These are phyloP conservation scores for Hydrolagus affinis DNA, from an alignment of 2,113 vertebrate species.

Conservation along the genomic window DNA sequence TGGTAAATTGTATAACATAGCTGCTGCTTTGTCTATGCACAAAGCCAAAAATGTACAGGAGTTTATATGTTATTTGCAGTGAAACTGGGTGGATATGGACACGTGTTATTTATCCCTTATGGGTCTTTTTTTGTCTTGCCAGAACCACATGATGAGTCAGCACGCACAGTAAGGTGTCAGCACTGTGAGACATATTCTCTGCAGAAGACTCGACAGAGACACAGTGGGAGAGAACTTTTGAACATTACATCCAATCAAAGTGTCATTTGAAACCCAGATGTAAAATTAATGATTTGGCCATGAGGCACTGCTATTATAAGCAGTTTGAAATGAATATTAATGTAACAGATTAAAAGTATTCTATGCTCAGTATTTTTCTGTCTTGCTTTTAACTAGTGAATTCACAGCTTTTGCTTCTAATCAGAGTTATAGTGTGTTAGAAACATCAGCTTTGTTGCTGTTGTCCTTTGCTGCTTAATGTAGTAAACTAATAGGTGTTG, in stretches of 20 bases:
- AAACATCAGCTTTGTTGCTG: constrained; percentile 71
- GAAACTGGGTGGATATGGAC: constrained; percentile 21
- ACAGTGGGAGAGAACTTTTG: constrained; percentile 95
- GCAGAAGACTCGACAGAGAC: constrained; percentile 91
- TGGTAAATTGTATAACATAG: background rate
- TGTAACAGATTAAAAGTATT: constrained; percentile 99
- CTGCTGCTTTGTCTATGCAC: constrained; percentile 5
- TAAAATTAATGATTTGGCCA: constrained; percentile 99
- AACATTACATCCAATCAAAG: constrained; percentile 99
- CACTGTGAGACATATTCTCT: constrained; percentile 90
- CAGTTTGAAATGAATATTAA: constrained; percentile 99
- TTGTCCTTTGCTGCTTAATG: constrained; percentile 83
- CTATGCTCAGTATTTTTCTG: constrained; percentile 99
- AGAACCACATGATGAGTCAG: constrained; percentile 99
- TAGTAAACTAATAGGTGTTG: constrained; percentile 87
- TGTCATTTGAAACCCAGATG: constrained; percentile 99
- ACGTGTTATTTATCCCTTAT: constrained; percentile 29
- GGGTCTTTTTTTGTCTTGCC: constrained; percentile 71
- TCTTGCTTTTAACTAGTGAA: constrained; percentile 77
- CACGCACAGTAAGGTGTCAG: constrained; percentile 94
- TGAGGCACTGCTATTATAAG: constrained; percentile 99
- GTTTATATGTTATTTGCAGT: background rate
- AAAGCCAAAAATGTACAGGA: constrained; percentile 6
- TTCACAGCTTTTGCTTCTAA: constrained; percentile 73
- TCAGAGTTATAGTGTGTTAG: constrained; percentile 85